phyloP scores from a whole-genome alignment of 2,888 invertebrate genomes.

The Hydrotaea cyrtoneurina region DNA sequence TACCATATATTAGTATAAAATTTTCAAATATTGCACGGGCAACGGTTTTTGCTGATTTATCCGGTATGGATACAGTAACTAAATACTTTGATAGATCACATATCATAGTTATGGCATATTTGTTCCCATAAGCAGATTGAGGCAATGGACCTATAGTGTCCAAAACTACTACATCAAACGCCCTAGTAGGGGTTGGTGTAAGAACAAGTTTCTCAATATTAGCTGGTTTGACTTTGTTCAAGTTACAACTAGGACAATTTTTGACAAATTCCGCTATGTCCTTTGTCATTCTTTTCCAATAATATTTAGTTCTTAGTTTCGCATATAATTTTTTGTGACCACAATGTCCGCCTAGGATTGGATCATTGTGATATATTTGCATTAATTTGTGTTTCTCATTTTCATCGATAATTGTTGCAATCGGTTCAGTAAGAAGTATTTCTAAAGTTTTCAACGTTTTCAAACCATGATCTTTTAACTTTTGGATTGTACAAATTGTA shows the following conservation, averaged over 20 bases:
- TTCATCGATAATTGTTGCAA: neutral
- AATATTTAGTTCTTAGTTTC: no score
- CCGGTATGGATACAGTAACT: slow-evolving; percentile 2
- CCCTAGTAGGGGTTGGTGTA: neutral
- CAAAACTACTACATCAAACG: no score
- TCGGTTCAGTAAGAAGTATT: slow-evolving; percentile 12
- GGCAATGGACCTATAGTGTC: neutral
- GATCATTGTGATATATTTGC: no score
- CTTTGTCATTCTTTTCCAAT: no score
- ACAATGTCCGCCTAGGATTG: no score
- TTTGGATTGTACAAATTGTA: no score
- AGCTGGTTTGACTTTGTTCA: slow-evolving; percentile 7
- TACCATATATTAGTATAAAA: slow-evolving; percentile 2
- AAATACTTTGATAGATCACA: no score
- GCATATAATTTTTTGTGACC: no score
- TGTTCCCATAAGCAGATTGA: neutral
- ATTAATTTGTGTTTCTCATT: neutral
- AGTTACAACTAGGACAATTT: slow-evolving; percentile 12
- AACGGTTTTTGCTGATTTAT: slow-evolving; percentile 4
- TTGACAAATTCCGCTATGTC: no score
- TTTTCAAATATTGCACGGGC: neutral
- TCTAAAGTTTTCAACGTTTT: slow-evolving; percentile 28
- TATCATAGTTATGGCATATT: no score
- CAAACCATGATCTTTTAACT: slow-evolving; percentile 2
- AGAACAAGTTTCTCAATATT: neutral